These are phyloP conservation scores for Smutsia gigantea DNA, from an alignment of 2,797 vertebrate species.

Conservation along the genomic window DNA sequence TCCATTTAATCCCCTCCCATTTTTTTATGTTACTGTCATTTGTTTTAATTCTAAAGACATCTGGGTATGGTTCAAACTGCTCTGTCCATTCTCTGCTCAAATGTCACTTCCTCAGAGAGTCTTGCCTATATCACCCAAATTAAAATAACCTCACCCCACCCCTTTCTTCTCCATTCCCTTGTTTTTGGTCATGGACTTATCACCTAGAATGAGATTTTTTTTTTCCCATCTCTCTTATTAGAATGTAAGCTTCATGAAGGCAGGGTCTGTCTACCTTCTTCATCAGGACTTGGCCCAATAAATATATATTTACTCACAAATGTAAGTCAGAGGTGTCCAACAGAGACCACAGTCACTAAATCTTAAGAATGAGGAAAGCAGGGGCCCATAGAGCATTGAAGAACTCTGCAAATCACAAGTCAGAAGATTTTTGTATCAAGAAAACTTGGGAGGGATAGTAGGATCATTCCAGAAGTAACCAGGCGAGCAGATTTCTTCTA, in stretches of 20 bases:
- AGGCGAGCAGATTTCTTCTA: neutral
- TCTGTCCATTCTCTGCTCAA: neutral
- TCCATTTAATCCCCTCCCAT: neutral
- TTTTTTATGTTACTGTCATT: neutral
- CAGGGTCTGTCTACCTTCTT: neutral
- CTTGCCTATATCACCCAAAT: neutral
- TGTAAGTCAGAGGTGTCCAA: neutral
- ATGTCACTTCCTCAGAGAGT: neutral
- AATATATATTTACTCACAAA: neutral
- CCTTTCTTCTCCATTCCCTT: neutral
- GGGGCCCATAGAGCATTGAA: neutral
- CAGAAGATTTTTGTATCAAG: neutral
- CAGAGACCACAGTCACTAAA: neutral
- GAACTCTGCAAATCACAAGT: neutral
- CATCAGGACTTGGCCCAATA: neutral
- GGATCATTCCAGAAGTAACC: constrained; percentile 23
- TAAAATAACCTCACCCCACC: neutral
- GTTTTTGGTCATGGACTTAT: neutral
- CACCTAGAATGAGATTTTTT: neutral
- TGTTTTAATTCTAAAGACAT: constrained; percentile 25
- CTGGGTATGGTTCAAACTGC: neutral
- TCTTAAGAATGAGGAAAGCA: neutral
- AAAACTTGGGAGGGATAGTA: neutral
- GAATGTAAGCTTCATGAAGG: neutral
- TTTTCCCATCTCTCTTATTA: neutral